Evolutionary conservation across 2,113 vertebrate species (phyloP).

Genomic region (Prolemur simus): DNA sequence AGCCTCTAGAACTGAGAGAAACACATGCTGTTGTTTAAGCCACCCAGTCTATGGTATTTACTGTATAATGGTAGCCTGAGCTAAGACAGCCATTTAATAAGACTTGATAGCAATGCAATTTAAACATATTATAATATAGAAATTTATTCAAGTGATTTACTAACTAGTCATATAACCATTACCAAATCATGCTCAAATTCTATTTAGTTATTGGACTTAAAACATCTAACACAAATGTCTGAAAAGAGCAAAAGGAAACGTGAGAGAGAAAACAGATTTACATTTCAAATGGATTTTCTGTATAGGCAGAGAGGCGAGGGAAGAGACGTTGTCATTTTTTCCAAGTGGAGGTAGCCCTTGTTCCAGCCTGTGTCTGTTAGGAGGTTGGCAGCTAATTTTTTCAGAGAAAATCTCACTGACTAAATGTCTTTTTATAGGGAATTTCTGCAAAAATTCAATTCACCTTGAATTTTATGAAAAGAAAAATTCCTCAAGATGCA

Average conservation of each 20-base stretch:
- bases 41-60: not conserved
- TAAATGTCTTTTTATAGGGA: not conserved
- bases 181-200: not conserved
- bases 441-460: conserved; percentile 21
- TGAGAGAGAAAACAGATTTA: not conserved
- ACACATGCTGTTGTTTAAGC: not conserved
- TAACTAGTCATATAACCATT: not conserved
- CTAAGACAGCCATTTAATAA: not conserved
- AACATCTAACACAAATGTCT: not conserved
- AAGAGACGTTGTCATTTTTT: not conserved
- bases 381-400: not conserved
- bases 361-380: not conserved
- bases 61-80: not conserved
- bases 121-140: not conserved
- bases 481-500: not conserved
- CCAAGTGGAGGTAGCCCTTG: not conserved
- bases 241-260: not conserved
- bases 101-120: not conserved
- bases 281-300: not conserved
- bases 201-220: not conserved
- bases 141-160: not conserved
- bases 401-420: not conserved
- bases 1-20: not conserved
- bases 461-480: not conserved
- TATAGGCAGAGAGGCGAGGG: not conserved